phyloP scores from a whole-genome alignment of 2,888 invertebrate genomes.

The Agriopis aurantiaria region DNA sequence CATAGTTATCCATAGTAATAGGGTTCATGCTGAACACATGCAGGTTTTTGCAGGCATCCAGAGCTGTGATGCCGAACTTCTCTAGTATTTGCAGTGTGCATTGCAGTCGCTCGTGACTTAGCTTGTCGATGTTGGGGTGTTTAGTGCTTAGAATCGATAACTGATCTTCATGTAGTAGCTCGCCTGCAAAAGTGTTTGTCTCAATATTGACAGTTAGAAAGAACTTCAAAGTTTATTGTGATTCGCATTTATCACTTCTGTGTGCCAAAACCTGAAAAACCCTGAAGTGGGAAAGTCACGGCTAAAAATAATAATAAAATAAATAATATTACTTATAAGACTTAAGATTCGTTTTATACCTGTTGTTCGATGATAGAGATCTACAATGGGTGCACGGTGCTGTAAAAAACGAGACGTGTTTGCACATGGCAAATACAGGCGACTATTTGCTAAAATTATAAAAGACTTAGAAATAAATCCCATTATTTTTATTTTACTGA shows the following conservation, averaged over 20 bases:
- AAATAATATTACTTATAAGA: neutral
- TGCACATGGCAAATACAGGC: conserved; percentile 25
- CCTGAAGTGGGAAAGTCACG: no score
- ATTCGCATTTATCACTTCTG: no score
- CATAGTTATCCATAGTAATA: conserved; percentile 87
- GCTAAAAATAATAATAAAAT: neutral
- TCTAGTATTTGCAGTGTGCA: conserved; percentile 67
- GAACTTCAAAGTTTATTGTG: no score
- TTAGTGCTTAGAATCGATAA: conserved; percentile 62
- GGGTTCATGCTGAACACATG: conserved; percentile 86
- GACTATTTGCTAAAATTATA: conserved; percentile 15
- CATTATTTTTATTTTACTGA: conserved; percentile 22
- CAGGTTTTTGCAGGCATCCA: conserved; percentile 84
- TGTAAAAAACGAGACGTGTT: conserved; percentile 38
- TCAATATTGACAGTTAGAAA: no score
- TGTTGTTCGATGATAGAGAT: conserved; percentile 69
- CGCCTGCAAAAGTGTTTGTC: conserved; percentile 55
- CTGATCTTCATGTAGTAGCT: conserved; percentile 54
- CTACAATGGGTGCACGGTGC: conserved; percentile 63
- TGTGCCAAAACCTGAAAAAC: no score
- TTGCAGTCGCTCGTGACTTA: conserved; percentile 66
- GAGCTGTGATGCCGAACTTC: conserved; percentile 77
- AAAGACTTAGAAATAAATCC: conserved; percentile 23
- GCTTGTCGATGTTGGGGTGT: conserved; percentile 68
- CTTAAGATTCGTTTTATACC: conserved; percentile 53